Base-by-base conservation (phyloP, 2,797 vertebrate genomes). In the Pipistrellus pygmaeus region DNA sequence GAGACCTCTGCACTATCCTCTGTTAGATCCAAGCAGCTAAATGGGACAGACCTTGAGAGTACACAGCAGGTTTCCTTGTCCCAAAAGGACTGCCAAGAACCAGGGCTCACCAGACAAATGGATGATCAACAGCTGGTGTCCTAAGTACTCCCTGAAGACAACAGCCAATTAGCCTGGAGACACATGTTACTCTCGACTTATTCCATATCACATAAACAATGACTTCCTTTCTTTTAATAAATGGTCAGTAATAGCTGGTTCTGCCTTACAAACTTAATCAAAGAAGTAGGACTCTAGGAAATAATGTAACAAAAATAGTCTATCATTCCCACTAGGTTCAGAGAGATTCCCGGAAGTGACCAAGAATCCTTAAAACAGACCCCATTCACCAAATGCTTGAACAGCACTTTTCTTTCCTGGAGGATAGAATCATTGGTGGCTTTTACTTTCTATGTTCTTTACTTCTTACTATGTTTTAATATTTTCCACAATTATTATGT, bases 221-320 rank as follows among this genome's bases (percentile, higher is more conserved):
- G 80, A 53, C 62, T 90, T 88, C 35, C 62, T 90, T 77, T 87
- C 75, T 76, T 94, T 76, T 78, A 46, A 77, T n/a, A 86, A 76
- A 68, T 21, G 21, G 60, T 88, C 32, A 64, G 55, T 44, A 77
- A 73, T 17, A 85, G 62, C 32, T 85, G 12, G 69, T 82, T 81
- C 80, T 92, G 38, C n/a, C 20, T 14, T 72, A 75, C 1, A 76
- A 93, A 21, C 21, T 80, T 62, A 82, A 51, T 8, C 57, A 41
- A 88, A 78, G 66, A 90, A 73, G 46, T 9, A 71, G 80, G 57
- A 68, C 53, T 92, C 30, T 77, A 93, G 57, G 46, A 93, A 87
- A 68, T 82, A 38, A 81, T 15, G 7, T 57, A 41, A 57, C 14
- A 89, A 64, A n/a, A 87, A 92, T 32, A 85, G 13, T 38, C n/a